These are phyloP conservation scores for Spilarctia lutea DNA, from an alignment of 2,888 invertebrate species.

Conservation along the genomic window DNA sequence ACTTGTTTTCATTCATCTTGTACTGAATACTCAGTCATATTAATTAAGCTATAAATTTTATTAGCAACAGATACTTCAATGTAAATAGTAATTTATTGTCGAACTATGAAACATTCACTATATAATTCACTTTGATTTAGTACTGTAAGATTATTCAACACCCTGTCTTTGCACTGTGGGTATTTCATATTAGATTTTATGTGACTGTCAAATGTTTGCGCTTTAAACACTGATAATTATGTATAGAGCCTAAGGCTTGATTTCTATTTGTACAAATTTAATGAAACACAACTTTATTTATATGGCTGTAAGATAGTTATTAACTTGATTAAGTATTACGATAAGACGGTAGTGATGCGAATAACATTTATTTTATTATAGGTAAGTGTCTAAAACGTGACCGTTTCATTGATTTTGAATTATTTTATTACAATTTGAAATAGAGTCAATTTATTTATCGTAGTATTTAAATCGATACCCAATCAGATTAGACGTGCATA, in stretches of 20 bases:
- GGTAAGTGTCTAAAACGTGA: not conserved
- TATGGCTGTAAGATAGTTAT: not conserved
- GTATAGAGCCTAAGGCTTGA: not conserved
- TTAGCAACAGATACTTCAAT: not conserved
- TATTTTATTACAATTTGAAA: not conserved
- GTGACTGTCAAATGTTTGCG: not conserved
- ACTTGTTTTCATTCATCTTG: not conserved
- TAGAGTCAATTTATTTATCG: not conserved
- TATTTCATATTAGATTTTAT: not conserved
- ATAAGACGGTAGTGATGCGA: not conserved
- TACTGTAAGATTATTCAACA: not conserved
- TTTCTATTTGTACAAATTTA: not conserved
- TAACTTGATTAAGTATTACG: not conserved
- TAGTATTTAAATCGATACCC: no score
- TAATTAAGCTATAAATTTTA: not conserved
- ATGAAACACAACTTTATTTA: not conserved
- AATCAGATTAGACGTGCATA: no score
- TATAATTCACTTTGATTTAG: slow-evolving; percentile 2
- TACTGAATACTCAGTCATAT: not conserved
- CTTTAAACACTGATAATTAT: not conserved
- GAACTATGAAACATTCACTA: not conserved
- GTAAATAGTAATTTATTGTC: not conserved
- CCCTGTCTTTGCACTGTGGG: not conserved
- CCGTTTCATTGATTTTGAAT: not conserved
- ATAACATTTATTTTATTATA: not conserved